Evolutionary conservation across 2,888 invertebrate genomes (phyloP), one percentile per base, ranked within the genome.

Genomic region (Hydropsyche betteni): DNA sequence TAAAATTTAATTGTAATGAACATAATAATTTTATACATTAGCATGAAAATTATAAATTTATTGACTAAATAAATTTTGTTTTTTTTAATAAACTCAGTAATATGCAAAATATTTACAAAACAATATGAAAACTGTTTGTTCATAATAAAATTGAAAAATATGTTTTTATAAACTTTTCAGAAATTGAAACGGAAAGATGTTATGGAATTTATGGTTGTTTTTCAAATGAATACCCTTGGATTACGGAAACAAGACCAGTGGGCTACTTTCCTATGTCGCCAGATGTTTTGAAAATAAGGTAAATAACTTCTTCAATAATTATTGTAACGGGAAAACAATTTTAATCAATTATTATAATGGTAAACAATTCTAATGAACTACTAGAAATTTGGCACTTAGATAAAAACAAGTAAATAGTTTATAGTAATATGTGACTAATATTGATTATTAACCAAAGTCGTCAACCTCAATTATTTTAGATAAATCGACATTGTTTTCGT

Each of bases 121-220:
- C 24, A 24, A 2, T 2, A 24, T 24, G 24, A 24, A 24, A 24
- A 24, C 24, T 24, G 24, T 24, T n/a, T 24, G 24, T 24, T 24
- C 24, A 24, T 24, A 24, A 24, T 24, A 24, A 24, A 24, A 2
- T 2, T 24, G 24, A 24, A 24, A 24, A 24, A 61, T 61, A 61
- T 61, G 0, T 24, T 36, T 68, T 6, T 34, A 10, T 36, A 24
- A 24, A 24, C 24, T 24, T 24, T 44, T 50, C 12, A 69, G 51
- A 50, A 7, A 14, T 6, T n/a, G 69, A 69, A 58, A 55, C 89
- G 69, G 86, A 87, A 80, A 89, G 90, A 81, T 95, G 95, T 83
- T 95, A 92, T 83, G 92, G 91, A 0, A 90, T 90, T 0, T 94
- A 92, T 80, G 95, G 95, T 4, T 95, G 95, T 82, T 95, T 94